Percentiles rank a stretch among this genome's conserved stretches.
Conservation (phyloP, 2,113 vertebrate species). For the Heptranchias perlo region DNA sequence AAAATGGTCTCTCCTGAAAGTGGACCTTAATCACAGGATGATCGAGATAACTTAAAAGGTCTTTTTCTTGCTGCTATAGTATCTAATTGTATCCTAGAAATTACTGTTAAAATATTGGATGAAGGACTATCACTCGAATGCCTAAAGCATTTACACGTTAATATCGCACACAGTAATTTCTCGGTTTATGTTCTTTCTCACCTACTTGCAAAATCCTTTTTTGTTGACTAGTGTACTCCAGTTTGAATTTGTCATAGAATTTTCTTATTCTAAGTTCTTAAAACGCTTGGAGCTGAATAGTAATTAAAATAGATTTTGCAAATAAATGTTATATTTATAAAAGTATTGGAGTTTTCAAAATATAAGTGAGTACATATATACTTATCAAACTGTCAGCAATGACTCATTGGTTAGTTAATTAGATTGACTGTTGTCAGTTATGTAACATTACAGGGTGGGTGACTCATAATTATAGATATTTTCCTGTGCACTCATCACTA, state of each 20-base stretch:
- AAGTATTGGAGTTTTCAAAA: neutral
- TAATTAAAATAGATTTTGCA: neutral
- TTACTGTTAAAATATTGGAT: neutral
- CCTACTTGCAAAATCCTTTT: neutral
- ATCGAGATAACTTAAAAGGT: neutral
- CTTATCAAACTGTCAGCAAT: neutral
- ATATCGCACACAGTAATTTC: neutral
- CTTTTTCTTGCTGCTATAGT: neutral
- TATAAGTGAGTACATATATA: neutral
- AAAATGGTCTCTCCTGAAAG: slow-evolving; percentile 1
- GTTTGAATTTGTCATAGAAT: neutral
- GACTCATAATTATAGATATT: neutral
- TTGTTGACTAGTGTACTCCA: too few relatives aligned
- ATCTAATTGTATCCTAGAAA: neutral
- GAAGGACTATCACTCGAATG: neutral
- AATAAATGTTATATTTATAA: neutral
- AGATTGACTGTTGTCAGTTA: neutral
- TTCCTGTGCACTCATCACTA: neutral
- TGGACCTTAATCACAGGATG: neutral
- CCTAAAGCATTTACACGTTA: neutral
- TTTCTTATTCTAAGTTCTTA: neutral
- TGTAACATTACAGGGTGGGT: neutral
- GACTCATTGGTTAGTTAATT: slow-evolving; percentile 12
- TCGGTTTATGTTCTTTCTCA: neutral
- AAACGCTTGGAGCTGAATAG: neutral